phyloP scores from a whole-genome alignment of 1,140 invertebrate species.

The Hycleus cichorii region DNA sequence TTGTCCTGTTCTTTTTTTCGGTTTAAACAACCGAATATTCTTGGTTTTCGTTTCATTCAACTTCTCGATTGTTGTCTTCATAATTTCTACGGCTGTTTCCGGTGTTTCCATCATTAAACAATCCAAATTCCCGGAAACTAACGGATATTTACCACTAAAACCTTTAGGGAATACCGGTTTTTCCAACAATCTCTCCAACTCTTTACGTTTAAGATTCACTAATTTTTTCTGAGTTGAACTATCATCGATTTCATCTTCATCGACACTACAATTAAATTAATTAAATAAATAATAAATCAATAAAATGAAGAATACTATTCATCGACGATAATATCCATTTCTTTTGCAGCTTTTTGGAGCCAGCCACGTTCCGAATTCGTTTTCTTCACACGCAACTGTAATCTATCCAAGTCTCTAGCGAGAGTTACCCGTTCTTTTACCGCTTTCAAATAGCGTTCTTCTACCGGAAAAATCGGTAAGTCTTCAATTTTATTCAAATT shows the following conservation, averaged over 20 bases:
- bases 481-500: conserved; percentile 79
- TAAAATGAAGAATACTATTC: conserved; percentile 56
- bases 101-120: background rate
- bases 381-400: conserved; percentile 62
- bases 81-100: background rate
- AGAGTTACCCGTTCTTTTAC: conserved; percentile 67
- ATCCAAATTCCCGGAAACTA: conserved; percentile 24
- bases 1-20: background rate
- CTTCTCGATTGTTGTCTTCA: background rate
- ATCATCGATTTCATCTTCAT: conserved; percentile 35
- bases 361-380: conserved; percentile 66
- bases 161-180: conserved; percentile 59
- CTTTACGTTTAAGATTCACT: conserved; percentile 48
- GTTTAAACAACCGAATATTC: background rate
- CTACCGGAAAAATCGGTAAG: conserved; percentile 73
- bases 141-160: conserved; percentile 61
- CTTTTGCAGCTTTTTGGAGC: conserved; percentile 73
- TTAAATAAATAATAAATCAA: conserved; percentile 5
- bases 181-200: conserved; percentile 50
- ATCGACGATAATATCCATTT: conserved; percentile 83
- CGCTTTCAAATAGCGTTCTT: conserved; percentile 55
- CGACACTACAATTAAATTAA: conserved; percentile 29
- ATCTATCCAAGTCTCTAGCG: conserved; percentile 69
- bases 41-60: background rate
- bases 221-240: conserved; percentile 33